Evolutionary conservation across 2,113 vertebrate species (phyloP).

Genomic region (Nettapus auritus): DNA sequence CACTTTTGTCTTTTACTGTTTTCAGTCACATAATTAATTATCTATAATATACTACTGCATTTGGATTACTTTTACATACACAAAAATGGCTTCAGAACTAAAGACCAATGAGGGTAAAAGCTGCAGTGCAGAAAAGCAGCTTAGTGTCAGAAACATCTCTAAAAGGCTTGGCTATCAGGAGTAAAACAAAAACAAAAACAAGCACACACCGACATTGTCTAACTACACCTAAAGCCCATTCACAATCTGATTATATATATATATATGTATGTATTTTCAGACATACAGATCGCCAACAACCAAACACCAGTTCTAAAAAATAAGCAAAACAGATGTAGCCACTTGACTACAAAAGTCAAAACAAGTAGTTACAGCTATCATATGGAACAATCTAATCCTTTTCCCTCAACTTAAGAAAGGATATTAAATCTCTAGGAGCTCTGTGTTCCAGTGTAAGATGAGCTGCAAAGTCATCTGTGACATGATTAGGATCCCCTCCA

Average conservation of each 20-base stretch:
- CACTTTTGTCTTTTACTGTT: no score
- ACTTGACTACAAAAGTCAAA: conserved; percentile 3
- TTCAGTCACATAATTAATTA: no score
- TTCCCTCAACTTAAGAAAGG: conserved; percentile 78
- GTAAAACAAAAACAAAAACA: not conserved
- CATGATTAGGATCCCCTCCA: conserved; percentile 98
- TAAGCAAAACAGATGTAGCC: not conserved
- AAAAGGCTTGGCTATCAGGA: not conserved
- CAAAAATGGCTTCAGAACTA: no score
- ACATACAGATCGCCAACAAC: not conserved
- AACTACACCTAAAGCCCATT: not conserved
- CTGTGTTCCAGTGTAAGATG: conserved; percentile 99
- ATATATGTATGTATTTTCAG: not conserved
- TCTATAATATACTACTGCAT: no score
- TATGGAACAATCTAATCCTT: not conserved
- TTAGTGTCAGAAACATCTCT: not conserved
- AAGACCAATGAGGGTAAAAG: no score
- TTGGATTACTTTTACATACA: no score
- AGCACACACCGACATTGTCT: not conserved
- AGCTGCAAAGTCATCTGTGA: conserved; percentile 99
- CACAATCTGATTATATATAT: not conserved
- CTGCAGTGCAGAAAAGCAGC: not conserved
- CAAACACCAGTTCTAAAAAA: not conserved
- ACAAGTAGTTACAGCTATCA: conserved; percentile 1
- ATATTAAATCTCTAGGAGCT: conserved; percentile 99